Evolutionary conservation across 1,140 invertebrate species (phyloP).

Genomic region (Ganaspis sp.): DNA sequence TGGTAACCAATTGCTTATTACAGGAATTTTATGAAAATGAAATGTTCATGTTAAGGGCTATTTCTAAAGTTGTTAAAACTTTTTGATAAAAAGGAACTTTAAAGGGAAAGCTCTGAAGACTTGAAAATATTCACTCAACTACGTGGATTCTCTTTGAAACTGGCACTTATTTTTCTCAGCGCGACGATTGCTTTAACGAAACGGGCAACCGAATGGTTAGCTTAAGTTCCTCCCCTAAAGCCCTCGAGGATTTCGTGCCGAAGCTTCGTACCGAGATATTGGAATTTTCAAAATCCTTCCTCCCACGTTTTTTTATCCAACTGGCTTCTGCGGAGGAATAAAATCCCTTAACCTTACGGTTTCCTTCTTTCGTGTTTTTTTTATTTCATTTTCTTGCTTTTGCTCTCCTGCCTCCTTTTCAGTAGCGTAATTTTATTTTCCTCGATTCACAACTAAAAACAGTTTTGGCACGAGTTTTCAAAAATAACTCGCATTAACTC

Average conservation of each 20-base stretch:
- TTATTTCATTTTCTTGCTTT: slow-evolving; percentile 19
- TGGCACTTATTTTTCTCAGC: slow-evolving; percentile 27
- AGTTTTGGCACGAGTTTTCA: neutral
- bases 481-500: neutral
- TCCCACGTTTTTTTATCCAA: slow-evolving; percentile 24
- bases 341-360: slow-evolving; percentile 31
- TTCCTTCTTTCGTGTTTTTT: neutral
- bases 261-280: slow-evolving; percentile 28
- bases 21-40: neutral
- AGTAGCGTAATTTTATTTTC: slow-evolving; percentile 14
- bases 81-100: neutral
- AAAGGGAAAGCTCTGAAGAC: neutral
- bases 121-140: slow-evolving; percentile 23
- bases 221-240: slow-evolving; percentile 10
- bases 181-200: slow-evolving; percentile 30
- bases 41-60: neutral
- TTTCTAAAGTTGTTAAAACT: neutral
- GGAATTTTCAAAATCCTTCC: slow-evolving; percentile 29
- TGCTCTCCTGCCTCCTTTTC: neutral
- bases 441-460: neutral
- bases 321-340: neutral
- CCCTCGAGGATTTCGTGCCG: slow-evolving; percentile 15
- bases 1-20: neutral
- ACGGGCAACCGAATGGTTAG: slow-evolving; percentile 23
- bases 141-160: slow-evolving; percentile 14